phyloP scores from a whole-genome alignment of 2,888 invertebrate species.

The Phymatocera aterrima region DNA sequence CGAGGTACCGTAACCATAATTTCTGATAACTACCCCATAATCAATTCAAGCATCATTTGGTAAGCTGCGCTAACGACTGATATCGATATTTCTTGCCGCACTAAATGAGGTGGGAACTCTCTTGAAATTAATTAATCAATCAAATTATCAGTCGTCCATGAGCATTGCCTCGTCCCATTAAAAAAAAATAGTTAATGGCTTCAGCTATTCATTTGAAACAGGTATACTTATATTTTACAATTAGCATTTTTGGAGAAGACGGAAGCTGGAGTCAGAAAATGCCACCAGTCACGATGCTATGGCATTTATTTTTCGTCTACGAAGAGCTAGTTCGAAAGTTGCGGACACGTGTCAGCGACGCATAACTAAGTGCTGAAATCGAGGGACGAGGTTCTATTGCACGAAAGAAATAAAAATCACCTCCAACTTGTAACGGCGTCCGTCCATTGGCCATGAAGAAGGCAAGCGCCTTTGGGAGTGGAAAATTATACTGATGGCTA shows the following conservation, averaged over 20 bases:
- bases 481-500: slow-evolving; percentile 28
- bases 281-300: not conserved
- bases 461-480: not conserved
- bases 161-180: not conserved
- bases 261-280: not conserved
- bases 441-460: not conserved
- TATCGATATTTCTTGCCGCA: not conserved
- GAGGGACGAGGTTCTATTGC: not conserved
- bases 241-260: not conserved
- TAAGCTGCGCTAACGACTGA: not conserved
- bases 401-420: not conserved
- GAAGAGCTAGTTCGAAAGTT: not conserved
- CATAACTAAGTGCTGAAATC: not conserved
- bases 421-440: not conserved
- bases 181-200: not conserved
- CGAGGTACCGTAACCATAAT: not conserved
- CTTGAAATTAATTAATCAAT: not conserved
- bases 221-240: not conserved
- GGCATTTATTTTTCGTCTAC: not conserved
- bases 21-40: slow-evolving; percentile 1
- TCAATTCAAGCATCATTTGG: slow-evolving; percentile 16
- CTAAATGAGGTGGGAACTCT: not conserved
- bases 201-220: not conserved
- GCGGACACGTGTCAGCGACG: not conserved
- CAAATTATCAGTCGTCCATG: not conserved